Evolutionary conservation across 2,113 vertebrate genomes (phyloP).

Genomic region (Eptesicus fuscus): DNA sequence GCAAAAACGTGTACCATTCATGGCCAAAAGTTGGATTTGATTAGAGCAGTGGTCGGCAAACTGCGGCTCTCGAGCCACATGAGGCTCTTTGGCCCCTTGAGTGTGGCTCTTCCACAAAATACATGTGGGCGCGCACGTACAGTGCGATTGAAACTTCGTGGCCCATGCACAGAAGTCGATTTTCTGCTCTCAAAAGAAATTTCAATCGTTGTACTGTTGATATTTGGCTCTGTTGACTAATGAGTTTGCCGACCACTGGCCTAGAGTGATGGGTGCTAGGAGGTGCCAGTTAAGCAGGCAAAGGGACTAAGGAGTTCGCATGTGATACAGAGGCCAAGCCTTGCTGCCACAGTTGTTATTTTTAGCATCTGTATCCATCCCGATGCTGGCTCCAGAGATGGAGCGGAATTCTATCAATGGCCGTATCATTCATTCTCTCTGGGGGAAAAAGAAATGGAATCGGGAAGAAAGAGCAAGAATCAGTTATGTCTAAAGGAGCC

Average conservation of each 20-base stretch:
- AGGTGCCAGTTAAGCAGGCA: fast-evolving
- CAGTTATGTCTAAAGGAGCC: background rate
- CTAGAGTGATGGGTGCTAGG: fast-evolving
- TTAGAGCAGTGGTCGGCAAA: background rate
- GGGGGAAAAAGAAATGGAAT: background rate
- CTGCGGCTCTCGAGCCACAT: too few species aligned
- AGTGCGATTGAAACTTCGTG: too few species aligned
- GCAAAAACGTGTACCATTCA: background rate
- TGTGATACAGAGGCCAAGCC: background rate
- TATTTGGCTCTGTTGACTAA: too few species aligned
- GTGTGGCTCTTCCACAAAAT: too few species aligned
- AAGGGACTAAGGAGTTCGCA: background rate
- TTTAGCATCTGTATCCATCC: background rate
- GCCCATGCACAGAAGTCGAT: too few species aligned
- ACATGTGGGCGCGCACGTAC: too few species aligned
- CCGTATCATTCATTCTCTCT: background rate
- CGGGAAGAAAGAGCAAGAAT: background rate
- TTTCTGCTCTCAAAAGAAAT: too few species aligned
- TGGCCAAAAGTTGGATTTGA: background rate
- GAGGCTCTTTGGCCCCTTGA: too few species aligned
- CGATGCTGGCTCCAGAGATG: background rate
- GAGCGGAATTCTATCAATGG: background rate
- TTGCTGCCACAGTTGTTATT: too few species aligned
- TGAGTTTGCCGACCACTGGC: too few species aligned
- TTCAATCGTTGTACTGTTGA: too few species aligned